phyloP scores from a whole-genome alignment of 2,888 invertebrate genomes.

The Limnephilus lunatus region DNA sequence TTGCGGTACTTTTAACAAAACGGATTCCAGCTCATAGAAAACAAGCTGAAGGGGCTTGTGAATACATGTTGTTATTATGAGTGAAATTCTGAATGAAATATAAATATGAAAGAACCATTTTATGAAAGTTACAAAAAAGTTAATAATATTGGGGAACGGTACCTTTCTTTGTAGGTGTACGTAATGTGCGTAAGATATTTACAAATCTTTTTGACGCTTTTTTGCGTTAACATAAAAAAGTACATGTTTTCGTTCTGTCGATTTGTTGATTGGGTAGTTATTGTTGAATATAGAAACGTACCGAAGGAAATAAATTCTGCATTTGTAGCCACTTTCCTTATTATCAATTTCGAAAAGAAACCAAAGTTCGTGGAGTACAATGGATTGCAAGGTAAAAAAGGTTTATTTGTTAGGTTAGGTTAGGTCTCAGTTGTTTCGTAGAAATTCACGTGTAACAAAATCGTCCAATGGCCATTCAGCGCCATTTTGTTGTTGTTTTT shows the following conservation, averaged over 20 bases:
- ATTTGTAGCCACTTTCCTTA: not conserved
- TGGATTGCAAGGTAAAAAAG: not conserved
- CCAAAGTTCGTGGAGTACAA: not conserved
- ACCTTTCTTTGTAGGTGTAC: constrained; percentile 33
- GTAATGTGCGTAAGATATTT: constrained; percentile 41
- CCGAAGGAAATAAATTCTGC: not conserved
- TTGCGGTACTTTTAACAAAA: constrained; percentile 52
- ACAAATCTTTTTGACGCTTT: constrained; percentile 17
- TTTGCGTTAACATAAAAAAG: not conserved
- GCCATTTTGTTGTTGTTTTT: no score
- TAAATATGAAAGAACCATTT: constrained; percentile 54
- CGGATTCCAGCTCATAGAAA: constrained; percentile 38
- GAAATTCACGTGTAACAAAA: no score
- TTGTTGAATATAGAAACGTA: no score
- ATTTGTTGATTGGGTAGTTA: constrained; percentile 15
- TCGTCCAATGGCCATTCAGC: no score
- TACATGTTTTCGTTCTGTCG: not conserved
- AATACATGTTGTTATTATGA: constrained; percentile 53
- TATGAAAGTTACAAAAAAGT: constrained; percentile 52
- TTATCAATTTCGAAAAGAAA: not conserved
- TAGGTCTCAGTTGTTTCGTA: no score
- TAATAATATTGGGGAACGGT: constrained; percentile 49
- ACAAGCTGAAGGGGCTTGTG: constrained; percentile 49
- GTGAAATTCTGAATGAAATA: constrained; percentile 56
- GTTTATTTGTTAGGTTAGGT: no score